Evolutionary conservation across 2,797 vertebrate species (phyloP).

Genomic region (Taenioides sp.): DNA sequence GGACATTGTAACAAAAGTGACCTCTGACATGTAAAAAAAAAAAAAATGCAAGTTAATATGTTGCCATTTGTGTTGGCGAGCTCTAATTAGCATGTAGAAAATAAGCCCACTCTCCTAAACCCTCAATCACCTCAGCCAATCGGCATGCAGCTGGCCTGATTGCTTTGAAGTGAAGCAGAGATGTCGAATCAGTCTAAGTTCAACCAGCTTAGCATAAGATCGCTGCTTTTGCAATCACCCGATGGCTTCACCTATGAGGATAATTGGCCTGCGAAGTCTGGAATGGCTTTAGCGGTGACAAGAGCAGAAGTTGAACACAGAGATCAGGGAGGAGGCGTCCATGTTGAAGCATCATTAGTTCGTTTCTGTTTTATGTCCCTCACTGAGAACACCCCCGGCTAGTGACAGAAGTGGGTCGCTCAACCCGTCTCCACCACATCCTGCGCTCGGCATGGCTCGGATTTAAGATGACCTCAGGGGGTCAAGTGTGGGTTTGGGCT

Average conservation of each 20-base stretch:
- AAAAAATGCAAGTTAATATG: conserved; percentile 24
- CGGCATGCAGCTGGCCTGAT: conserved; percentile 52
- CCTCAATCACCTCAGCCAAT: conserved; percentile 59
- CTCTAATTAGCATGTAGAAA: conserved; percentile 61
- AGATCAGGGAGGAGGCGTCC: conserved; percentile 47
- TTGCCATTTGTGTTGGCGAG: conserved; percentile 46
- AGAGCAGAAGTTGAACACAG: conserved; percentile 25
- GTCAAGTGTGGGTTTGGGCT: conserved; percentile 76
- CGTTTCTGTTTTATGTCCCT: conserved; percentile 68
- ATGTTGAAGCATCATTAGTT: conserved; percentile 69
- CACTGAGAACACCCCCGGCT: conserved; percentile 39
- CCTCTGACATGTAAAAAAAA: not conserved
- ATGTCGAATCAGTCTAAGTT: conserved; percentile 66
- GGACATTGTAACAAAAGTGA: not conserved
- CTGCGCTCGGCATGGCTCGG: conserved; percentile 61
- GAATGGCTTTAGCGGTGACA: conserved; percentile 33
- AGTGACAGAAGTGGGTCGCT: conserved; percentile 71
- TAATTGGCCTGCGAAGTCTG: conserved; percentile 69
- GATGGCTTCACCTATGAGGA: conserved; percentile 69
- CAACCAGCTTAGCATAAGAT: conserved; percentile 76
- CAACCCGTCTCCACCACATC: conserved; percentile 64
- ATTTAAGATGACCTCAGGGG: conserved; percentile 72
- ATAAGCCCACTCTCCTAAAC: conserved; percentile 47
- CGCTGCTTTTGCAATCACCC: conserved; percentile 68
- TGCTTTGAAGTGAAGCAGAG: conserved; percentile 77